phyloP scores from a whole-genome alignment of 2,888 invertebrate genomes.

The Hedya salicella region DNA sequence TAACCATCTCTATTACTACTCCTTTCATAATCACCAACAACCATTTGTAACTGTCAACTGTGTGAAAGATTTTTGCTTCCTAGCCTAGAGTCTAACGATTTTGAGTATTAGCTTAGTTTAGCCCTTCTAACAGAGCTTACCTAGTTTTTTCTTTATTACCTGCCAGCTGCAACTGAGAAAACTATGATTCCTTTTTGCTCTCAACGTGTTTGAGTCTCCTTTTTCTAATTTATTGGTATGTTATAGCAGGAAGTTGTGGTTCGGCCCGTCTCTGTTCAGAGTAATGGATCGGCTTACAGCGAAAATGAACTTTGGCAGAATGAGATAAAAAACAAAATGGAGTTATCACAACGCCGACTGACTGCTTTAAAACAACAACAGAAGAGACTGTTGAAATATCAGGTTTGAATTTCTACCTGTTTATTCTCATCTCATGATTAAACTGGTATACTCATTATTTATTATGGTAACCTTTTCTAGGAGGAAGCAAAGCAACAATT shows the following conservation, averaged over 20 bases:
- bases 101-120: constrained; percentile 40
- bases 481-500: constrained; percentile 81
- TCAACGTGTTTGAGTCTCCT: constrained; percentile 41
- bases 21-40: constrained; percentile 43
- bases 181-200: constrained; percentile 29
- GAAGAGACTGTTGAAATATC: constrained; percentile 77
- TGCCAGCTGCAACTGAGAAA: constrained; percentile 26
- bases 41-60: constrained; percentile 43
- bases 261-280: constrained; percentile 79
- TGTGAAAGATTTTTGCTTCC: constrained; percentile 40
- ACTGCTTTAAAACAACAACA: constrained; percentile 86
- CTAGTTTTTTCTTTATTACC: constrained; percentile 33
- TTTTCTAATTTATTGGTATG: constrained; percentile 33
- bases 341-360: constrained; percentile 85
- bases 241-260: constrained; percentile 74
- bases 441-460: neutral
- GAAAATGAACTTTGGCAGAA: constrained; percentile 84
- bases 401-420: constrained; percentile 52
- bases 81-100: constrained; percentile 42
- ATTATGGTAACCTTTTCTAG: constrained; percentile 51
- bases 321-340: constrained; percentile 86
- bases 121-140: constrained; percentile 43
- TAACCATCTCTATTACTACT: constrained; percentile 54
- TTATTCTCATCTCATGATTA: neutral
- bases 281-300: constrained; percentile 80